phyloP scores from a whole-genome alignment of 2,113 vertebrate species.

The Elanoides forficatus region DNA sequence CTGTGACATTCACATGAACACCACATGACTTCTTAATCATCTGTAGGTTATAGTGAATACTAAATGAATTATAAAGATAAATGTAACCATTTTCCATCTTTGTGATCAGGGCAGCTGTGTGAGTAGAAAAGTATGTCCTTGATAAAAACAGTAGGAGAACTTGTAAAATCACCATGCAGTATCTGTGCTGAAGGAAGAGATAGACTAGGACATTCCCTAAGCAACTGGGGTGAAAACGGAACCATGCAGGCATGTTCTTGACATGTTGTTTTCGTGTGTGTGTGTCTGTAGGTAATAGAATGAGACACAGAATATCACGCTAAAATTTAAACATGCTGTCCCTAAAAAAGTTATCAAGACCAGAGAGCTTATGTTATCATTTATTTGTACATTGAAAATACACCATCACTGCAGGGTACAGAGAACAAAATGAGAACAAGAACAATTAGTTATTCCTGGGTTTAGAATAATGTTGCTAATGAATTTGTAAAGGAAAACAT shows the following conservation, averaged over 20 bases:
- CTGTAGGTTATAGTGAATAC: background rate
- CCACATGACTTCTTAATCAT: background rate
- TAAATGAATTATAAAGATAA: constrained; percentile 15
- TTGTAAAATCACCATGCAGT: background rate
- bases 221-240: background rate
- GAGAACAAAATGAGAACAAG: background rate
- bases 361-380: background rate
- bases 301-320: background rate
- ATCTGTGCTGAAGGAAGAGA: background rate
- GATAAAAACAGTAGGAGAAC: background rate
- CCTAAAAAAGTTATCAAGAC: background rate
- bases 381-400: background rate
- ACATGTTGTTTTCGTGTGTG: background rate
- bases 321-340: background rate
- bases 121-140: background rate
- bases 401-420: background rate
- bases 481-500: background rate
- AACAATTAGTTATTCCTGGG: background rate
- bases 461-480: background rate
- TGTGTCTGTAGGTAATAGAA: background rate
- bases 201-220: background rate
- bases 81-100: background rate
- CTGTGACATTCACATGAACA: background rate
- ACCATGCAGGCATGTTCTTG: background rate
- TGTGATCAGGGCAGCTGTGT: background rate